Conservation (phyloP, 2,113 vertebrate genomes). For the Sialia sialis region DNA sequence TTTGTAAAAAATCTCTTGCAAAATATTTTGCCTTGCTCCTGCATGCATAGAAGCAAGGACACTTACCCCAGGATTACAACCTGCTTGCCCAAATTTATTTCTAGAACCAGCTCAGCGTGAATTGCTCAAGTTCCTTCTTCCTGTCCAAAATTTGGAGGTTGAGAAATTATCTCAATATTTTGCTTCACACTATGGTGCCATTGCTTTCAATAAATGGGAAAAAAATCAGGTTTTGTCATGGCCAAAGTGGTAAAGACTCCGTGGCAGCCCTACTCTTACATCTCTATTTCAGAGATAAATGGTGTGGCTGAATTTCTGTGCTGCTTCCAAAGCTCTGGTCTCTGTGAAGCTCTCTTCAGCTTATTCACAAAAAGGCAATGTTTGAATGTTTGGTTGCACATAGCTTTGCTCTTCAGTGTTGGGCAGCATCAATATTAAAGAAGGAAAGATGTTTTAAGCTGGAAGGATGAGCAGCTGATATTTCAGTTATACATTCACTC, state of each 20-base stretch:
- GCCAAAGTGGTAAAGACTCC: slow-evolving; percentile 8
- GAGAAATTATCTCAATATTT: slow-evolving; percentile 59
- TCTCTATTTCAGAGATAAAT: not conserved
- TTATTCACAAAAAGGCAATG: not conserved
- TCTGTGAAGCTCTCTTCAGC: not conserved
- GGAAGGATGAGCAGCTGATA: not conserved
- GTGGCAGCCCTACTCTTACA: not conserved
- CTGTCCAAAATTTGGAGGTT: slow-evolving; percentile 26
- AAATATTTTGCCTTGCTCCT: slow-evolving; percentile 42
- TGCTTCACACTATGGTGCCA: slow-evolving; percentile 1
- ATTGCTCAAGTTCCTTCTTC: slow-evolving; percentile 28
- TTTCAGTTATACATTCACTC: not conserved
- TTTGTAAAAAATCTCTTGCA: slow-evolving; percentile 44
- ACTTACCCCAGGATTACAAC: slow-evolving; percentile 14
- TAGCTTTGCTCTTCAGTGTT: not conserved
- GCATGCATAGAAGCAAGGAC: not conserved
- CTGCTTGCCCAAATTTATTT: slow-evolving; percentile 24
- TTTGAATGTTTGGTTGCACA: not conserved
- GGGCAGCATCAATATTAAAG: not conserved
- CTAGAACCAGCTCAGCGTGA: slow-evolving; percentile 10
- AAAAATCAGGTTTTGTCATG: slow-evolving; percentile 38
- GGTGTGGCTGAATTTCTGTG: not conserved
- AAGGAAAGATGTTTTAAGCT: not conserved
- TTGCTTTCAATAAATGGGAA: slow-evolving; percentile 32
- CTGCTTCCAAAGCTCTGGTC: not conserved